Conservation (phyloP, 2,888 invertebrate genomes). For the Plagodis dolabraria region DNA sequence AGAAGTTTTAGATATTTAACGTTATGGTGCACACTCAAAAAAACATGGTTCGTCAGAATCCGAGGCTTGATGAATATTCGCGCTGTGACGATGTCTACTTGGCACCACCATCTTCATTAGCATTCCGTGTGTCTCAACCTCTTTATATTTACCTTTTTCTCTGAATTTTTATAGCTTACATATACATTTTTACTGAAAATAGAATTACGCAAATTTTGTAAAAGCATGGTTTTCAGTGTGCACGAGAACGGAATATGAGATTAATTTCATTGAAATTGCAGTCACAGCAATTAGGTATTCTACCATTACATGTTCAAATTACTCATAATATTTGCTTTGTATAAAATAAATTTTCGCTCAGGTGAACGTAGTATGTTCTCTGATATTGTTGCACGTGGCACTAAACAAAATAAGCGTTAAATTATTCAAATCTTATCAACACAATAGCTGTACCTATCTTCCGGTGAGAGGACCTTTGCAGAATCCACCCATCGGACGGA, state of each 20-base stretch:
- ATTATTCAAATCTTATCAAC: constrained; percentile 34
- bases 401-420: constrained; percentile 31
- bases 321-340: too few species aligned
- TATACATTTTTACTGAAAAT: constrained; percentile 7
- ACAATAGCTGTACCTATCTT: constrained; percentile 17
- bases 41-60: constrained; percentile 1
- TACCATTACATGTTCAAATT: too few species aligned
- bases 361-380: neutral
- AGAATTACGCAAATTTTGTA: constrained; percentile 1
- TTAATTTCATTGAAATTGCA: too few species aligned
- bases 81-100: constrained; percentile 20
- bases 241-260: too few species aligned
- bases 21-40: neutral
- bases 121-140: constrained; percentile 39
- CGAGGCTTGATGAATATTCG: constrained; percentile 44
- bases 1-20: neutral
- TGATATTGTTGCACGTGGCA: constrained; percentile 18
- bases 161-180: constrained; percentile 15
- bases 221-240: neutral
- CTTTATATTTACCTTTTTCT: constrained; percentile 16
- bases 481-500: constrained; percentile 11
- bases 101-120: constrained; percentile 48
- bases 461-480: neutral
- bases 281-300: too few species aligned
- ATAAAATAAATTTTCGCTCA: too few species aligned